Conservation (phyloP, 2,113 vertebrate species). For the Podarcis muralis region DNA sequence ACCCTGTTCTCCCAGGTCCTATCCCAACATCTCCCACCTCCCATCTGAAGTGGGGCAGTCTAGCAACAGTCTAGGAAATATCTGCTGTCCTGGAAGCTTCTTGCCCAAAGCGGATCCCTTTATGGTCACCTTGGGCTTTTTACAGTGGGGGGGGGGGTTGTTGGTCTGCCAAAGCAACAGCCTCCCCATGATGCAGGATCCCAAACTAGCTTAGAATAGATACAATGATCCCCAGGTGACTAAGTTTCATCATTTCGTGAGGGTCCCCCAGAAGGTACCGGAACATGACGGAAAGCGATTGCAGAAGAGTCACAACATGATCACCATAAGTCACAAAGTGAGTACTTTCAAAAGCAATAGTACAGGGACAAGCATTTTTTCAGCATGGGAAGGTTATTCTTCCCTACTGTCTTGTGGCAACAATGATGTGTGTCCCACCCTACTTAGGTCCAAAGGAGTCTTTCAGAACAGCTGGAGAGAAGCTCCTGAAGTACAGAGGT, state of each 20-base stretch:
- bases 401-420: neutral
- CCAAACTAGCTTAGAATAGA: neutral
- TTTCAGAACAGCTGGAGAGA: neutral
- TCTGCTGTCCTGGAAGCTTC: neutral
- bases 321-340: neutral
- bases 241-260: neutral
- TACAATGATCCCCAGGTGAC: neutral
- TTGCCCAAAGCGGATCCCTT: neutral
- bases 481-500: neutral
- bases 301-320: neutral
- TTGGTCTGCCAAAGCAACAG: neutral
- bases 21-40: neutral
- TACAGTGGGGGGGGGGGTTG: too few relatives aligned
- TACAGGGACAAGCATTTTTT: neutral
- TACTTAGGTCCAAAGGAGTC: neutral
- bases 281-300: neutral
- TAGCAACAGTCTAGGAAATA: neutral
- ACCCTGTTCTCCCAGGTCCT: too few relatives aligned
- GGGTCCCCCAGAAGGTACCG: neutral
- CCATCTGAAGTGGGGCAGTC: neutral
- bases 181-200: neutral
- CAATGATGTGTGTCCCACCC: neutral
- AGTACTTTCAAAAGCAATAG: neutral
- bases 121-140: neutral
- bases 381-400: neutral